Conservation (phyloP, 1,140 invertebrate genomes). For the Drosophila busckii region DNA sequence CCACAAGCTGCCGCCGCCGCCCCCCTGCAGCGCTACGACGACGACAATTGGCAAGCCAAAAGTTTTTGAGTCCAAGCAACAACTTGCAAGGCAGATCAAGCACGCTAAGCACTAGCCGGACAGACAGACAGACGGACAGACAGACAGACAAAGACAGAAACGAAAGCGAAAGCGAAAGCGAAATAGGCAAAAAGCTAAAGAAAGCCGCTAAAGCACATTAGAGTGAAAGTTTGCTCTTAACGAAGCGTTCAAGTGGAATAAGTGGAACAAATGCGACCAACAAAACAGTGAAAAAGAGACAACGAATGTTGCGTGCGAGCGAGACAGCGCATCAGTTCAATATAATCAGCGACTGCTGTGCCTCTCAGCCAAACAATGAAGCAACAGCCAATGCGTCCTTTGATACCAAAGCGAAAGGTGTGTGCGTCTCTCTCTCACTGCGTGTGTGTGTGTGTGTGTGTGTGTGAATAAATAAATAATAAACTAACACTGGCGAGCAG, state of each 20-base stretch:
- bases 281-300: constrained; percentile 8
- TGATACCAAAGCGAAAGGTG: too few species aligned
- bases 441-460: too few species aligned
- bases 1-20: background rate
- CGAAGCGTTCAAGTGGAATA: constrained; percentile 67
- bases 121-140: constrained; percentile 8
- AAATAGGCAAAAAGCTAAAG: constrained; percentile 1
- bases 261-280: constrained; percentile 59
- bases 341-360: too few species aligned
- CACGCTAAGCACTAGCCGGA: constrained; percentile 1
- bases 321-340: background rate
- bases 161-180: background rate
- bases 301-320: background rate
- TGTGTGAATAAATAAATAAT: too few species aligned
- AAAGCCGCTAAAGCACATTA: constrained; percentile 46
- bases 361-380: too few species aligned
- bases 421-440: too few species aligned
- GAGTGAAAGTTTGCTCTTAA: constrained; percentile 59
- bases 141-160: constrained; percentile 6
- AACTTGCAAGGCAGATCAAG: constrained; percentile 14
- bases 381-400: too few species aligned
- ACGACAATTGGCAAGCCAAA: constrained; percentile 42
- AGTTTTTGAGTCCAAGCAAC: constrained; percentile 32
- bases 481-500: too few species aligned
- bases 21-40: background rate